phyloP scores from a whole-genome alignment of 1,140 invertebrate genomes.

The Drosophila sucinea region DNA sequence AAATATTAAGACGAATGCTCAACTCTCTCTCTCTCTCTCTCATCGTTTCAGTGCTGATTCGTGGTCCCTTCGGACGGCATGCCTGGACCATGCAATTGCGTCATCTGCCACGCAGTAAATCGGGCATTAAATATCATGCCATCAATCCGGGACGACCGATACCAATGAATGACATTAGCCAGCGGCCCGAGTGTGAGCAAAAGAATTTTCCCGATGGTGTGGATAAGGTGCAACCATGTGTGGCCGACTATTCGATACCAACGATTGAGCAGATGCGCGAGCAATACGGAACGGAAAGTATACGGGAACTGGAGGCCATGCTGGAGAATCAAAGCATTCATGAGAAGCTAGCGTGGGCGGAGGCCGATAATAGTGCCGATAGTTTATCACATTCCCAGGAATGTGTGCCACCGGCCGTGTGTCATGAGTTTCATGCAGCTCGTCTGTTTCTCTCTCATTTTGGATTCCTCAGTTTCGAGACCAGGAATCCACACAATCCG shows the following conservation, averaged over 20 bases:
- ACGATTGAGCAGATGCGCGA: conserved; percentile 87
- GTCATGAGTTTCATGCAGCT: conserved; percentile 96
- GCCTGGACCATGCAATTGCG: conserved; percentile 96
- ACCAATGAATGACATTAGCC: conserved; percentile 88
- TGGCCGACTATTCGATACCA: conserved; percentile 89
- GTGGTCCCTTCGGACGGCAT: conserved; percentile 95
- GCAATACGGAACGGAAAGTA: conserved; percentile 84
- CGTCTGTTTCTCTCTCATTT: conserved; percentile 97
- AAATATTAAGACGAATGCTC: too few relatives aligned
- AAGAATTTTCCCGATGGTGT: conserved; percentile 93
- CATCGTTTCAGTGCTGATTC: conserved; percentile 88
- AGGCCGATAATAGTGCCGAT: conserved; percentile 78
- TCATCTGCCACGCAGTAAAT: conserved; percentile 91
- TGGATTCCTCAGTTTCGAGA: conserved; percentile 93
- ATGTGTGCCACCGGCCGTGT: conserved; percentile 91
- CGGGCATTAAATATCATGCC: conserved; percentile 88
- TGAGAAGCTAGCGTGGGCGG: conserved; percentile 83
- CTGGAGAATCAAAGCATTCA: conserved; percentile 83
- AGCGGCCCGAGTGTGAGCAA: conserved; percentile 86
- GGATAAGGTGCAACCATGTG: conserved; percentile 90
- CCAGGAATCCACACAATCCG: conserved; percentile 84
- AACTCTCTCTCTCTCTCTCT: too few relatives aligned
- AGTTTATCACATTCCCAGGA: conserved; percentile 85
- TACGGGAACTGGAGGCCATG: conserved; percentile 85
- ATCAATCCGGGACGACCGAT: conserved; percentile 90